Evolutionary conservation across 2,888 invertebrate genomes (phyloP), one percentile per base, ranked within the genome.

Genomic region (Helobdella robusta): DNA sequence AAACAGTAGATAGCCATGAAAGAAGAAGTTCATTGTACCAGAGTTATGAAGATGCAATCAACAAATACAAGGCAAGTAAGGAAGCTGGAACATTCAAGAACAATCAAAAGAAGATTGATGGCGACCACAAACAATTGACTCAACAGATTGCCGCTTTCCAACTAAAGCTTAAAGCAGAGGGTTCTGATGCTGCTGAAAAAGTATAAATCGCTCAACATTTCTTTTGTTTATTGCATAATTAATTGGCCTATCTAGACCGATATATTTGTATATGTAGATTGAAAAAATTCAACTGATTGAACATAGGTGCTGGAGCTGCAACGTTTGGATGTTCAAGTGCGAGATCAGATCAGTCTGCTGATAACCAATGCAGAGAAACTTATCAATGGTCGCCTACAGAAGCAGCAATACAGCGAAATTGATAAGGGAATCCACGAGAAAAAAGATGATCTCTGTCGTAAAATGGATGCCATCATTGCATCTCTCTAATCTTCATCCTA

Each of bases 181-280:
- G 83, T 6, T 79, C 83, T n/a, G 85, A 85, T 68, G 76, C 82
- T 30, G 82, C 82, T 67, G 86, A 86, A 50, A 84, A 83, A 77
- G 82, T 85, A 25, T 18, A 30, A n/a, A n/a, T n/a, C n/a, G n/a
- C n/a, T n/a, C n/a, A n/a, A n/a, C n/a, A n/a, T n/a, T n/a, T n/a
- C n/a, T n/a, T n/a, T n/a, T n/a, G n/a, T n/a, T n/a, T n/a, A n/a
- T n/a, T n/a, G n/a, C n/a, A n/a, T n/a, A n/a, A n/a, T n/a, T n/a
- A n/a, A n/a, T n/a, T n/a, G n/a, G n/a, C n/a, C n/a, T n/a, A n/a
- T n/a, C n/a, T n/a, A n/a, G n/a, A n/a, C n/a, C n/a, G n/a, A n/a
- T n/a, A n/a, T n/a, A n/a, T n/a, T n/a, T n/a, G n/a, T n/a, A n/a
- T n/a, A n/a, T n/a, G n/a, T n/a, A n/a, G n/a, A n/a, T n/a, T n/a